Base-by-base conservation (phyloP, 2,888 invertebrate species). In the Amphipyra berbera region DNA sequence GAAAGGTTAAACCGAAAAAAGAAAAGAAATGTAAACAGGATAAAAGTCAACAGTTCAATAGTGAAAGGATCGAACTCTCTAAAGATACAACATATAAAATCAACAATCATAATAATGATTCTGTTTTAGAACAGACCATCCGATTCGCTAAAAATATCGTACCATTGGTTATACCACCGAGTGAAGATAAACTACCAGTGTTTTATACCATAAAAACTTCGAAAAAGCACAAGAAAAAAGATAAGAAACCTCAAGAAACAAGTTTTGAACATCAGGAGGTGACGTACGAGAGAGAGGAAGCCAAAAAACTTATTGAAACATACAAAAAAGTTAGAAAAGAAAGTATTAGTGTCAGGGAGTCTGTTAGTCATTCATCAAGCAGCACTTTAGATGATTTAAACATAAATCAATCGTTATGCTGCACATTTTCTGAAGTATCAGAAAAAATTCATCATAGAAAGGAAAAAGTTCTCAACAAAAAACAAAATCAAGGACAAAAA, bases 361-460 rank as follows among this genome's bases (percentile, higher is more conserved):
- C 89, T 6, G 37, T 82, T 4, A 89, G 86, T 66, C 87, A 83
- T 45, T 84, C 86, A 3, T 90, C 90, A 65, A 89, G 83, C 47
- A 89, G 88, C 48, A 93, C 93, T 44, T 78, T 91, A 60, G 92
- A 94, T 46, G 93, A 94, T 67, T 68, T 90, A 37, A 88, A 90
- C 56, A 85, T 89, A 40, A 91, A 93, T 68, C 89, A 88, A 48
- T 92, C 92, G 14, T 67, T 91, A 50, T 87, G 86, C n/a, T 88
- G 86, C 56, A 88, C 92, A 2, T 73, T 90, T 54, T 92, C 94
- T 14, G 93, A 92, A 73, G 71, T 82, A 7, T 90, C 90, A 0
- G 92, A 90, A 41, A 87, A 84, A 46, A 91, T 88, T 75, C 68
- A 71, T 61, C 65, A 73, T 1, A 90, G 83, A 68, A 84, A 80